Conservation (phyloP, 2,888 invertebrate species). For the Heliothis peltigera region DNA sequence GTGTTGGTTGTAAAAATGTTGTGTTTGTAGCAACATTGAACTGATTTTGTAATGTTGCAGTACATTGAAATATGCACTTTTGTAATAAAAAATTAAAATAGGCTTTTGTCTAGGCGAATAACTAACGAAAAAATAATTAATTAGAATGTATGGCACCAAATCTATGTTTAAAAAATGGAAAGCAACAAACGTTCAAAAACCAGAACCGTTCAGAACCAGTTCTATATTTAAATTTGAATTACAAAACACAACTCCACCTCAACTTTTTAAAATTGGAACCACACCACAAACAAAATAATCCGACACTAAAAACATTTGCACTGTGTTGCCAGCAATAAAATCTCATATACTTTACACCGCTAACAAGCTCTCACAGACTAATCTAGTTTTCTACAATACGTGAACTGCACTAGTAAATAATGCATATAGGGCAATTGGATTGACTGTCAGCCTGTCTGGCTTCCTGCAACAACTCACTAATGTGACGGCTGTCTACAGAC, state of each 20-base stretch:
- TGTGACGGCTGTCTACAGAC: conserved; percentile 17
- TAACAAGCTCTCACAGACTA: conserved; percentile 42
- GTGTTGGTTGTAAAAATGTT: not conserved
- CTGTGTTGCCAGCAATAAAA: conserved; percentile 11
- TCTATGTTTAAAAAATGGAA: no score
- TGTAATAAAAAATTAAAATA: no score
- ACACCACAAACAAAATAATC: conserved; percentile 14
- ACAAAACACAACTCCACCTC: not conserved
- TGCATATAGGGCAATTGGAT: conserved; percentile 73
- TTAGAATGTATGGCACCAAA: no score
- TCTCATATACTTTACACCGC: conserved; percentile 13
- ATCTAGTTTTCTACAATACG: conserved; percentile 56
- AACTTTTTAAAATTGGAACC: conserved; percentile 2
- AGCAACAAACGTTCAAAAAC: no score
- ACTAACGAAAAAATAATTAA: no score
- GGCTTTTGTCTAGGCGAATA: no score
- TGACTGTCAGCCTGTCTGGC: conserved; percentile 67
- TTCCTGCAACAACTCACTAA: conserved; percentile 51
- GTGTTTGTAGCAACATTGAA: not conserved
- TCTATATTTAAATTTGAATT: not conserved
- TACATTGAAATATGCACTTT: no score
- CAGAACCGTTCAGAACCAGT: no score
- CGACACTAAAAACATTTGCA: not conserved
- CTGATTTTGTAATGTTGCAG: no score
- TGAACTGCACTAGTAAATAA: conserved; percentile 64